Evolutionary conservation across 2,797 vertebrate species (phyloP), one percentile per base, ranked within the genome.

Genomic region (Bradypus variegatus): DNA sequence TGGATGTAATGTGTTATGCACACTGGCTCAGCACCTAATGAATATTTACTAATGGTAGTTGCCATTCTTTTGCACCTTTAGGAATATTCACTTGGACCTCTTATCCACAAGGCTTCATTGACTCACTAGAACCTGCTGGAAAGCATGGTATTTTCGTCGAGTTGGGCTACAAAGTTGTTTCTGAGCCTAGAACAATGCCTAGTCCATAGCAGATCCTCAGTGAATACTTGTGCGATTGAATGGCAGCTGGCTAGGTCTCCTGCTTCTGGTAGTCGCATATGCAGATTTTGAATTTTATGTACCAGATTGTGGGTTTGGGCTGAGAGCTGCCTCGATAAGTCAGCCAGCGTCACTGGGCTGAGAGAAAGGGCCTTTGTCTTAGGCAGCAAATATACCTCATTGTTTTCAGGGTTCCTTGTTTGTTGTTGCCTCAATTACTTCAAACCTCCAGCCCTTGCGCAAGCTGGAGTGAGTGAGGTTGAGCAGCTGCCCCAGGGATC

Each of bases 61-160:
- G 60, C 62, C 16, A 48, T 19, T 77, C 33, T 1, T 1, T 2
- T 0, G 27, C 27, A 1, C 8, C 1, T n/a, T 31, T 23, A 0
- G 14, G 10, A 8, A 13, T 23, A 0, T 2, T 62, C n/a, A 2
- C 15, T 60, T 7, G n/a, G 23, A 27, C 13, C 10, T 45, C 36
- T 86, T 8, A 7, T 5, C 15, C 5, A 50, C 75, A 18, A 4
- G 45, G 36, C 81, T 73, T 4, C 48, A 29, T 7, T 27, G 23
- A 3, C 81, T 36, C 13, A 15, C 23, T 19, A 6, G 33, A 12
- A 6, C 48, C 6, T 53, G 67, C 58, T 36, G 55, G 21, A 15
- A 8, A 27, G 4, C 14, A 0, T 12, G 75, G 25, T 19, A 3
- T 33, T 67, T 55, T 8, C 31, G 0, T 6, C 29, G 67, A 31